Conservation (phyloP, 1,140 invertebrate species). For the Cherax destructor region DNA sequence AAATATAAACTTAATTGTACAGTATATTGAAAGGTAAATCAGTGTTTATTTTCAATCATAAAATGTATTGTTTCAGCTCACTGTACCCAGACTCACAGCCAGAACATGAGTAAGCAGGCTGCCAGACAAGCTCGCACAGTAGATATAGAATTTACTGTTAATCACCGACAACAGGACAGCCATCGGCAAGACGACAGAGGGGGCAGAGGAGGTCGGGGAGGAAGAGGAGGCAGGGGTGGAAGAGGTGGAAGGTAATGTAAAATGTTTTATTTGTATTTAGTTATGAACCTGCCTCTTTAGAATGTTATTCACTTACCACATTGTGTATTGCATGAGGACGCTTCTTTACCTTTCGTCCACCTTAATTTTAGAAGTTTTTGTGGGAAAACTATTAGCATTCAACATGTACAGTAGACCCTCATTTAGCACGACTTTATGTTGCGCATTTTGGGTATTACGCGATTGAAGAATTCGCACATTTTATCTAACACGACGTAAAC, state of each 20-base stretch:
- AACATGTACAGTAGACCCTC: too few species aligned
- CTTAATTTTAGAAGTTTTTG: too few species aligned
- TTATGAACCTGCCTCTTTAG: neutral
- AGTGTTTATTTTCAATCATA: neutral
- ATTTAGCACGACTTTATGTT: too few species aligned
- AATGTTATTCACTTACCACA: too few species aligned
- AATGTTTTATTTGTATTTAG: neutral
- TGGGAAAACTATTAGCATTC: too few species aligned
- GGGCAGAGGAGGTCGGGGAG: slow-evolving; percentile 43
- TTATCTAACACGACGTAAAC: too few species aligned
- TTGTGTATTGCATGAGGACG: too few species aligned
- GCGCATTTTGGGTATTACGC: too few species aligned
- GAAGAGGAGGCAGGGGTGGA: slow-evolving; percentile 44
- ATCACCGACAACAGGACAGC: slow-evolving; percentile 62
- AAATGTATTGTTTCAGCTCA: slow-evolving; percentile 79
- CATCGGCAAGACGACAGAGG: slow-evolving; percentile 39
- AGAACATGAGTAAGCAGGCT: slow-evolving; percentile 87
- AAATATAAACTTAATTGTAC: too few species aligned
- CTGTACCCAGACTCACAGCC: slow-evolving; percentile 86
- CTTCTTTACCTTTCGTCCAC: too few species aligned
- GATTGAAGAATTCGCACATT: too few species aligned
- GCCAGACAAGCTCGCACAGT: slow-evolving; percentile 90
- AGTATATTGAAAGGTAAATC: too few species aligned
- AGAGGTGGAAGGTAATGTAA: slow-evolving; percentile 39
- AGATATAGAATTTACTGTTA: slow-evolving; percentile 87